A percentile compares a stretch with the other conserved stretches of the same genome.
phyloP scores from a whole-genome alignment of 2,888 invertebrate species.

The Thereva nobilitata region DNA sequence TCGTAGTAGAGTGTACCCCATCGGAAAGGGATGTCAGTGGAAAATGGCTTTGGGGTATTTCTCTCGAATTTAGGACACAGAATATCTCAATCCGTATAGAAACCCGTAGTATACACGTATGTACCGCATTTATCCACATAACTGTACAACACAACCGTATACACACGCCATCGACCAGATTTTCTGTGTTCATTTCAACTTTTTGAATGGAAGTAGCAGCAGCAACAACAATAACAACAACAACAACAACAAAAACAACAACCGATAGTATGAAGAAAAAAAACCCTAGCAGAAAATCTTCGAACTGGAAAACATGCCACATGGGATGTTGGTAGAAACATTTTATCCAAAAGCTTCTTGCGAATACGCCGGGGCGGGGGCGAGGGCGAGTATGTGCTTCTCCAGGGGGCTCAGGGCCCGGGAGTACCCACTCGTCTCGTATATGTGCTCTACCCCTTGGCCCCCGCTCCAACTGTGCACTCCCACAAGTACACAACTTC shows the following conservation, averaged over 20 bases:
- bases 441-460: too few species aligned
- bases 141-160: conserved; percentile 14
- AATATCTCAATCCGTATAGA: too few species aligned
- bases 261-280: conserved; percentile 21
- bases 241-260: conserved; percentile 25
- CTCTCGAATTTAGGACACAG: conserved; percentile 23
- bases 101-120: neutral
- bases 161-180: conserved; percentile 23
- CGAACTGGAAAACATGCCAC: conserved; percentile 40
- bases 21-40: conserved; percentile 28
- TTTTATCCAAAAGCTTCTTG: conserved; percentile 11
- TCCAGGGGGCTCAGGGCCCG: too few species aligned
- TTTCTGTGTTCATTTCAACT: conserved; percentile 35
- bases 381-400: too few species aligned
- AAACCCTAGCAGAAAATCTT: conserved; percentile 12
- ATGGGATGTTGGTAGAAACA: conserved; percentile 39
- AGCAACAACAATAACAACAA: conserved; percentile 20
- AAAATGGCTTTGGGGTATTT: conserved; percentile 34
- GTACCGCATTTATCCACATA: conserved; percentile 1
- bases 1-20: conserved; percentile 10
- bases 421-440: too few species aligned
- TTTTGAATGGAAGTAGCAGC: conserved; percentile 33
- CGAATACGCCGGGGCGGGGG: too few species aligned
- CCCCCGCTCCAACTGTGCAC: too few species aligned
- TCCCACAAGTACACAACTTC: too few species aligned